Evolutionary conservation across 2,888 invertebrate species (phyloP).

Genomic region (Stenchaetothrips biformis): DNA sequence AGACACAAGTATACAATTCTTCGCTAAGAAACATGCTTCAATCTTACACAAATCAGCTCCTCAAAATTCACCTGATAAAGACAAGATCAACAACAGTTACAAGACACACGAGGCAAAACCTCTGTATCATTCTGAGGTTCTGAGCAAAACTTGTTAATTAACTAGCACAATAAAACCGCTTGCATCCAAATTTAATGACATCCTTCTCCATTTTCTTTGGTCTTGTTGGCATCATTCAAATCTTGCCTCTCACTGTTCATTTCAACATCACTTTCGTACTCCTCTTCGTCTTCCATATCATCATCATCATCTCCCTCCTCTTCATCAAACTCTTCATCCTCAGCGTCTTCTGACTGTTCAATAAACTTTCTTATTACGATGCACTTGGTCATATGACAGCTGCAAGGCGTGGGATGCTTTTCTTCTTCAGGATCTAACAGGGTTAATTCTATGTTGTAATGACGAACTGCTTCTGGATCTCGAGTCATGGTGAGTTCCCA

Average conservation of each 20-base stretch:
- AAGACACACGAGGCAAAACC: background rate
- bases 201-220: background rate
- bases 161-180: background rate
- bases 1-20: background rate
- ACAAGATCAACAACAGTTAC: background rate
- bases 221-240: background rate
- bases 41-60: background rate
- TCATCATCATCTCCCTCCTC: conserved; percentile 29
- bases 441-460: conserved; percentile 64
- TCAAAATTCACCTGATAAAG: background rate
- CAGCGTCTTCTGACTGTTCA: conserved; percentile 47
- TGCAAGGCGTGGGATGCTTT: conserved; percentile 73
- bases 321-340: conserved; percentile 30
- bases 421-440: conserved; percentile 62
- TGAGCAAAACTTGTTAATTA: background rate
- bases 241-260: conserved; percentile 1
- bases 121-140: background rate
- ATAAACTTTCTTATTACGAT: conserved; percentile 63
- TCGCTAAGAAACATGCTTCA: background rate
- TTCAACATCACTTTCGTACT: conserved; percentile 4
- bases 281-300: conserved; percentile 26
- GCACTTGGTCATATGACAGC: conserved; percentile 72
- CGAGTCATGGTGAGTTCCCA: conserved; percentile 61
- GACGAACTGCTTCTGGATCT: conserved; percentile 50
- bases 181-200: background rate